These are phyloP conservation scores for Anomalospiza imberbis DNA, from an alignment of 2,797 vertebrate genomes.

Conservation along the genomic window DNA sequence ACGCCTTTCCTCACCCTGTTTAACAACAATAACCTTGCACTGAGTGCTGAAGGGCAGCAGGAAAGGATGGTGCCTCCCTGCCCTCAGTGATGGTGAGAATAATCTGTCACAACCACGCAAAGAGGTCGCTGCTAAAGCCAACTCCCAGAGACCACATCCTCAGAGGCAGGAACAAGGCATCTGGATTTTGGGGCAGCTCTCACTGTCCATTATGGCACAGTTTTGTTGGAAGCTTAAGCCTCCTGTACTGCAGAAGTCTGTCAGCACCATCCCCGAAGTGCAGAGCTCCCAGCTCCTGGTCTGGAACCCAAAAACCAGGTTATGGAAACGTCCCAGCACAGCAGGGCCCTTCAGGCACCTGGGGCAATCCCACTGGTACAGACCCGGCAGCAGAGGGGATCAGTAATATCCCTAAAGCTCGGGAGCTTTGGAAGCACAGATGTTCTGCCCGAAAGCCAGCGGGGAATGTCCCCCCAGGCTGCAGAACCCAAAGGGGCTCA, in stretches of 20 bases:
- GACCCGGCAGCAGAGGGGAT: too few relatives aligned
- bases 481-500: accelerated
- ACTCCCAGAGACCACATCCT: accelerated
- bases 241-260: accelerated
- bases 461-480: neutral
- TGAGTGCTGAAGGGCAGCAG: neutral
- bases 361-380: too few relatives aligned
- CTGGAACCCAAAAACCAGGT: neutral
- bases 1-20: neutral
- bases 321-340: neutral
- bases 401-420: accelerated
- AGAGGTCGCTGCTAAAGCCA: neutral
- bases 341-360: accelerated
- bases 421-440: neutral
- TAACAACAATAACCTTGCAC: neutral
- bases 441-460: accelerated
- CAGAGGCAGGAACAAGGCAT: accelerated
- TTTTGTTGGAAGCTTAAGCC: neutral
- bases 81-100: neutral
- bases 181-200: accelerated
- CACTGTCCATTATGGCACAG: accelerated
- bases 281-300: neutral
- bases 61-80: neutral
- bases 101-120: accelerated
- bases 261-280: accelerated